Conservation (phyloP, 2,113 vertebrate genomes). For the Cephalopholis sonnerati region DNA sequence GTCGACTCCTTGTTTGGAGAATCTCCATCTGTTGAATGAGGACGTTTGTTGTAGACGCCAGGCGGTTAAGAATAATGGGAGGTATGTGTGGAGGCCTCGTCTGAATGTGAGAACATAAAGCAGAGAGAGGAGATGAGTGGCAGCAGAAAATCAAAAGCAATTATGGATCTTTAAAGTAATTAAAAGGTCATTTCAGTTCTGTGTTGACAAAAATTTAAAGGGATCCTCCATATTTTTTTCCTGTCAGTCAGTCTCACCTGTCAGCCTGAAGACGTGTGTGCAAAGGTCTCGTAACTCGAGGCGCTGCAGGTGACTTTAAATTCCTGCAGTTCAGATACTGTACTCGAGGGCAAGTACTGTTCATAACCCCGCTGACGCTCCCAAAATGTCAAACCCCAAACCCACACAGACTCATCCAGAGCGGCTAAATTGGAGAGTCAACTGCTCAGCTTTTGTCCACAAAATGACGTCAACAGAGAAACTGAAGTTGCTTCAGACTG, state of each 20-base stretch:
- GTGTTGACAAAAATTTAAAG: background rate
- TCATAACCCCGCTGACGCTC: conserved; percentile 9
- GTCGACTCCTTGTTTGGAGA: conserved; percentile 29
- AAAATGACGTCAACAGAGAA: background rate
- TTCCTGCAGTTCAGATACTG: conserved; percentile 55
- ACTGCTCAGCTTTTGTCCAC: background rate
- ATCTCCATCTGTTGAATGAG: conserved; percentile 5
- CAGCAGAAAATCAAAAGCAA: conserved; percentile 24
- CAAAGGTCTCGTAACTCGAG: conserved; percentile 25
- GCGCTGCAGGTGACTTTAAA: conserved; percentile 27
- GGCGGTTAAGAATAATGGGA: background rate
- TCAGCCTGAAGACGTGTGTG: conserved; percentile 23
- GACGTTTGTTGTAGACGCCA: conserved; percentile 16
- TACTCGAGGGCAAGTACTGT: conserved; percentile 22
- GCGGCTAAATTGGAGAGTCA: background rate
- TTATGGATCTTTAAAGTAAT: background rate
- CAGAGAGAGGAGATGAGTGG: background rate
- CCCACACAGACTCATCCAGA: background rate
- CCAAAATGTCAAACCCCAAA: conserved; percentile 1
- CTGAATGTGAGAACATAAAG: conserved; percentile 7
- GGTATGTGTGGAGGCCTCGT: background rate
- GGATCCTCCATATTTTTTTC: background rate
- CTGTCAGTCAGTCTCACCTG: conserved; percentile 39
- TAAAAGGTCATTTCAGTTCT: background rate
- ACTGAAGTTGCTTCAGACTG: background rate